These are phyloP conservation scores for Pteropus alecto DNA, from an alignment of 2,113 vertebrate genomes.

Conservation along the genomic window DNA sequence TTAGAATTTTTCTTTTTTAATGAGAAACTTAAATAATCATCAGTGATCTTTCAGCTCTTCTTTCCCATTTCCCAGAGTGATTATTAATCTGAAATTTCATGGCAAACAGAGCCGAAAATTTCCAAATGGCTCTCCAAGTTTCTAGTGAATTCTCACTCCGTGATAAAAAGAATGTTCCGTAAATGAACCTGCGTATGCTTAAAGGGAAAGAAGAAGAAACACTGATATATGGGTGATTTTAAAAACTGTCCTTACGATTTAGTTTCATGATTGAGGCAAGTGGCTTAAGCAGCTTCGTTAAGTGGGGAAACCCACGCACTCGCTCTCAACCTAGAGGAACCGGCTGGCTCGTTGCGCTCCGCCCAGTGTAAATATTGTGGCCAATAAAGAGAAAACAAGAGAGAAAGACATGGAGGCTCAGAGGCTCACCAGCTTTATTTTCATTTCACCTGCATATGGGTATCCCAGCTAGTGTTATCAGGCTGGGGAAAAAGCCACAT, in stretches of 20 bases:
- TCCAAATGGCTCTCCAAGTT: background rate
- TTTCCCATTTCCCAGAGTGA: background rate
- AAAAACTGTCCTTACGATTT: background rate
- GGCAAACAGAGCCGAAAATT: background rate
- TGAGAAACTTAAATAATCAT: background rate
- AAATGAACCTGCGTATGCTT: background rate
- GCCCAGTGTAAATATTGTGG: no score
- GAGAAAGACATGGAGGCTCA: accelerated
- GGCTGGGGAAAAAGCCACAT: background rate
- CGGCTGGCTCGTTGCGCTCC: accelerated
- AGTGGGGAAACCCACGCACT: background rate
- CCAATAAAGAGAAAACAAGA: background rate
- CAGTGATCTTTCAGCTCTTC: background rate
- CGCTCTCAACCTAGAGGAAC: background rate
- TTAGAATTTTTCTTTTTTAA: background rate
- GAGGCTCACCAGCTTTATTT: background rate
- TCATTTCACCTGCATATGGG: background rate
- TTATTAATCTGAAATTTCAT: background rate
- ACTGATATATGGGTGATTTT: accelerated
- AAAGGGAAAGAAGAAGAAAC: background rate
- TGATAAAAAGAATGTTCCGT: background rate
- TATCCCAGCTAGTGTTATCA: background rate
- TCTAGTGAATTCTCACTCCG: background rate
- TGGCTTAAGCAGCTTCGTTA: background rate
- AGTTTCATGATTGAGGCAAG: background rate